phyloP scores from a whole-genome alignment of 2,113 vertebrate genomes.

The Pituophis catenifer region DNA sequence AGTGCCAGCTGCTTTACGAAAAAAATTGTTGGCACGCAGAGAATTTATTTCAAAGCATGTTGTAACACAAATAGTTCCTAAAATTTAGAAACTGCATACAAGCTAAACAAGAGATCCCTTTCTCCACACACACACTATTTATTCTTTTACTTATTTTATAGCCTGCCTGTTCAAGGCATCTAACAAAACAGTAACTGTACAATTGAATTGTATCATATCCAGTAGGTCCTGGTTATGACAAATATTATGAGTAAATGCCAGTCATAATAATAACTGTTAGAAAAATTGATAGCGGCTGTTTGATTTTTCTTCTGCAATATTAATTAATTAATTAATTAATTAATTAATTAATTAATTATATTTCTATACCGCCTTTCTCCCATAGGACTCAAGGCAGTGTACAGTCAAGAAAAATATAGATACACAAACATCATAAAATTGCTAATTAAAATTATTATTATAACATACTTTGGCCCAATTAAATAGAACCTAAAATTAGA shows the following conservation, averaged over 20 bases:
- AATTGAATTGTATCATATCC: neutral
- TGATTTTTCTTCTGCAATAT: neutral
- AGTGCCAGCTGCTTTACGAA: conserved; percentile 19
- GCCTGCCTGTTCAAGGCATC: neutral
- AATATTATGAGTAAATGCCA: neutral
- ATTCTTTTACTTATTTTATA: neutral
- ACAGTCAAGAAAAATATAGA: no score
- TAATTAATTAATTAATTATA: no score
- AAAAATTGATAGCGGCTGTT: neutral
- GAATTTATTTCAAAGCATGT: neutral
- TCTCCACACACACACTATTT: neutral
- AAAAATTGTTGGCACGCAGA: neutral
- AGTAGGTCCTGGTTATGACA: neutral
- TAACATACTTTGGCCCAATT: no score
- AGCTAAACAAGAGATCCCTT: neutral
- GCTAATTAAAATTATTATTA: no score
- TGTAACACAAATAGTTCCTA: conserved; percentile 1
- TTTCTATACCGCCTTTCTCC: no score
- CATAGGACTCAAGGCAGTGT: no score
- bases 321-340: no score
- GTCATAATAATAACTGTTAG: neutral
- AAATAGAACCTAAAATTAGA: no score
- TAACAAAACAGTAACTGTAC: neutral
- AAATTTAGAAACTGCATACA: neutral
- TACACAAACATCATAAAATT: no score